A percentile compares a stretch with the other conserved stretches of the same genome.
phyloP scores from a whole-genome alignment of 2,113 vertebrate genomes.

The Syngnathoides biaculeatus region DNA sequence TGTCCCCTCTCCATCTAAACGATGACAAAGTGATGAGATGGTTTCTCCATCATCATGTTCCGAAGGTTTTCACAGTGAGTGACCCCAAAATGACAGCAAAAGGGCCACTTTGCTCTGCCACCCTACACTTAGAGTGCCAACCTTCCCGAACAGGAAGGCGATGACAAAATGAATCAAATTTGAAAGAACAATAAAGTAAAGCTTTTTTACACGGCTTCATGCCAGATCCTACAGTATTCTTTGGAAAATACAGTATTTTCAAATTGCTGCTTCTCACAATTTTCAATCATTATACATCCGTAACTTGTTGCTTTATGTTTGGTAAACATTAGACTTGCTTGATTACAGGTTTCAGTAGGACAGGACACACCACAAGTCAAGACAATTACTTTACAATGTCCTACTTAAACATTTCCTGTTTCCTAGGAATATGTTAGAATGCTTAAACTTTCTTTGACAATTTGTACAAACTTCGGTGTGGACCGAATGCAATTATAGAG shows the following conservation, averaged over 20 bases:
- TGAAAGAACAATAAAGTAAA: slow-evolving; percentile 9
- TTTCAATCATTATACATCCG: slow-evolving; percentile 5
- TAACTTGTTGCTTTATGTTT: background rate
- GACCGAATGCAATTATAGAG: slow-evolving; percentile 9
- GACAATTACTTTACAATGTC: slow-evolving; percentile 9
- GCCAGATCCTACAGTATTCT: background rate
- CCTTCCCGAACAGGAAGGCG: slow-evolving; percentile 37
- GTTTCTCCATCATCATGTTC: slow-evolving; percentile 76
- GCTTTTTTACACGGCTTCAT: background rate
- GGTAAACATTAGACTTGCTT: slow-evolving; percentile 10
- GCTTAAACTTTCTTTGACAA: slow-evolving; percentile 11
- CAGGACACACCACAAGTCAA: slow-evolving; percentile 14
- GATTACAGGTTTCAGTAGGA: slow-evolving; percentile 11
- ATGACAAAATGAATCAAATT: slow-evolving; percentile 8
- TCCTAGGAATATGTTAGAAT: slow-evolving; percentile 2
- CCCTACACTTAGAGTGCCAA: slow-evolving; percentile 41
- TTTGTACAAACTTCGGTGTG: slow-evolving; percentile 14
- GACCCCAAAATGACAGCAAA: slow-evolving; percentile 44
- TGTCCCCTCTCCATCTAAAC: slow-evolving; percentile 56
- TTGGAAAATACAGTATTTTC: background rate
- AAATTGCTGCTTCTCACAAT: background rate
- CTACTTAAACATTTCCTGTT: background rate
- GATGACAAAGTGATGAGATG: slow-evolving; percentile 77
- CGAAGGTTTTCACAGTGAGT: slow-evolving; percentile 70
- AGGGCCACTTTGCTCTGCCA: slow-evolving; percentile 37